These are phyloP conservation scores for Stictonetta naevosa DNA, from an alignment of 2,113 vertebrate genomes.

Conservation along the genomic window DNA sequence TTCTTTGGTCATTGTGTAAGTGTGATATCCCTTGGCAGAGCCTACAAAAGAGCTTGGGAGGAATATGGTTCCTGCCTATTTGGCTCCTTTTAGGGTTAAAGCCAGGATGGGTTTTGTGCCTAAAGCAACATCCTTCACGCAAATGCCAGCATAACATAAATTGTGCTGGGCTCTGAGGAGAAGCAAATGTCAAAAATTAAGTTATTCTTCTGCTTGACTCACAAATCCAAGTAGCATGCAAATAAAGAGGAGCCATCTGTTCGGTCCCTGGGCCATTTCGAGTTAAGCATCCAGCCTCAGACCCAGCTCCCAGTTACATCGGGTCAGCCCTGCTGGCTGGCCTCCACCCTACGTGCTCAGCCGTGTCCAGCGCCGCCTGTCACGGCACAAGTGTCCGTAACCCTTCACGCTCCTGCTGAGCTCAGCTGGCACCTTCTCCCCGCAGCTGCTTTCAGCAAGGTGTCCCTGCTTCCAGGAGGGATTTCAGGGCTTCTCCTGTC, in stretches of 20 bases:
- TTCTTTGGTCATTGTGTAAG: conserved; percentile 65
- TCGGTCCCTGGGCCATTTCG: conserved; percentile 61
- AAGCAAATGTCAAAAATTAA: conserved; percentile 74
- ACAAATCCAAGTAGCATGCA: conserved; percentile 70
- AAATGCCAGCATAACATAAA: conserved; percentile 70
- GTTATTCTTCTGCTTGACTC: conserved; percentile 71
- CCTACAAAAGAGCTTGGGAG: conserved; percentile 29
- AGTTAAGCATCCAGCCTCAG: conserved; percentile 9
- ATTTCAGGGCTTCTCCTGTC: background rate
- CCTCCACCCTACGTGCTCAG: background rate
- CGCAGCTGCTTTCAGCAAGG: background rate
- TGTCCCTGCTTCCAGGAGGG: background rate
- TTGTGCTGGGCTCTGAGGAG: conserved; percentile 52
- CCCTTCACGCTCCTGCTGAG: background rate
- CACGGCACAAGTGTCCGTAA: background rate
- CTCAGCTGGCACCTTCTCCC: background rate
- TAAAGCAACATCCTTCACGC: conserved; percentile 69
- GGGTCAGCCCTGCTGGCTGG: conserved; percentile 36
- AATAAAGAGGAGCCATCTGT: conserved; percentile 73
- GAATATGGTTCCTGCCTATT: conserved; percentile 10
- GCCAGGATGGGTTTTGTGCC: conserved; percentile 52
- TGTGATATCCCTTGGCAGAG: conserved; percentile 57
- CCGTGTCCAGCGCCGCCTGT: background rate
- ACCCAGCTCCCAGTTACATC: conserved; percentile 29
- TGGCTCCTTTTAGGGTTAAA: conserved; percentile 66